Conservation (phyloP, 2,888 invertebrate species). For the Selenia dentaria region DNA sequence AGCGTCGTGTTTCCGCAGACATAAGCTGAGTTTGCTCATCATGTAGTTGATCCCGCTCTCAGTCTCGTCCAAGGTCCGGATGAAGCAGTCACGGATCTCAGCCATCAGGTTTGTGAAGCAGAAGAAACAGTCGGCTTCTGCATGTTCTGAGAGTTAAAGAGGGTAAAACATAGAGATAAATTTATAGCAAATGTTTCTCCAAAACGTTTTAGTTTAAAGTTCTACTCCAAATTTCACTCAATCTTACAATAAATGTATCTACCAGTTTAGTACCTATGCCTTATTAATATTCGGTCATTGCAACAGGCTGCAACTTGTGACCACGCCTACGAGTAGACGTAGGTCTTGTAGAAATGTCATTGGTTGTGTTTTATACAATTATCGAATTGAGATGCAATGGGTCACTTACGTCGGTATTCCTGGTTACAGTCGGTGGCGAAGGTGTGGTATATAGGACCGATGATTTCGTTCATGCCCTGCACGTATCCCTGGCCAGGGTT, state of each 20-base stretch:
- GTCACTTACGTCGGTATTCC: conserved; percentile 90
- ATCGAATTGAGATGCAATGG: too few relatives aligned
- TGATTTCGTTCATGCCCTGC: conserved; percentile 99
- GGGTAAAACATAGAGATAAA: too few relatives aligned
- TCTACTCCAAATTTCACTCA: too few relatives aligned
- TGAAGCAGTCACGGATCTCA: conserved; percentile 98
- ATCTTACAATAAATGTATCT: too few relatives aligned
- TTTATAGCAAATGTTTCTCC: too few relatives aligned
- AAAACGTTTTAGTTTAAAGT: too few relatives aligned
- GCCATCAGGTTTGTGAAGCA: conserved; percentile 99
- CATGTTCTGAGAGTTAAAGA: conserved; percentile 87
- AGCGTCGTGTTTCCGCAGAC: conserved; percentile 91
- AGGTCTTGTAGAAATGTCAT: too few relatives aligned
- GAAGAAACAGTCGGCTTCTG: conserved; percentile 99
- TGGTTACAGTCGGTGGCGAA: conserved; percentile 95
- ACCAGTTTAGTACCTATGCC: too few relatives aligned
- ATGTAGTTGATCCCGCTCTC: conserved; percentile 95
- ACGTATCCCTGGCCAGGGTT: conserved; percentile 99
- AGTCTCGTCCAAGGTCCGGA: conserved; percentile 97
- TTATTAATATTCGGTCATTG: too few relatives aligned
- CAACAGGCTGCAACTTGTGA: too few relatives aligned
- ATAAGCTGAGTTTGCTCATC: conserved; percentile 92
- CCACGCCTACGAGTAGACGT: too few relatives aligned
- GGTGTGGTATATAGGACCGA: conserved; percentile 98
- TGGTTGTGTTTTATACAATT: too few relatives aligned